Evolutionary conservation across 1,140 invertebrate species (phyloP), one percentile per base, ranked within the genome.

Genomic region (Zaprionus tsacasi): DNA sequence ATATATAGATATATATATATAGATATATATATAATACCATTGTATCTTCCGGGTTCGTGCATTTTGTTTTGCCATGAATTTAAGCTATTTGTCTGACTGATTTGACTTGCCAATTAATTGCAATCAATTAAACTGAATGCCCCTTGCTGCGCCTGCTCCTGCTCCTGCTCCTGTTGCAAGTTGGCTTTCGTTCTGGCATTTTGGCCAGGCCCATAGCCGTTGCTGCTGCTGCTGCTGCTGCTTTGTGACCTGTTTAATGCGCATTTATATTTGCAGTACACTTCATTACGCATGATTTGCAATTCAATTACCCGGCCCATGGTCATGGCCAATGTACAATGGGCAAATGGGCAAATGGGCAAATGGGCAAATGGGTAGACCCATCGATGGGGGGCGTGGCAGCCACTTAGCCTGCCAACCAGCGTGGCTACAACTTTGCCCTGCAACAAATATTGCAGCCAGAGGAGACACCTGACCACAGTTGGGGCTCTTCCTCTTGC

Each of bases 211-310:
- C 17, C 15, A 33, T 56, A 15, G 21, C 21, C 17, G 57, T 13
- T 27, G 48, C 6, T 30, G 27, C 27, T 38, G 52, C 54, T 15
- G 45, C 45, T 71, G 59, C 12, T 56, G 69, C n/a, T 56, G 15
- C 10, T 76, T 69, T 65, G 67, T 60, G 64, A 40, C 27, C 60
- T 59, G 76, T 56, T 78, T 74, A 78, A 78, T 78, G 65, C 58
- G 63, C 72, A 66, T 73, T 79, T 76, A 81, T 81, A 81, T 85
- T 86, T 81, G 82, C 78, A 63, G 61, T 85, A 70, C 78, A 88
- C 85, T 88, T 81, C 74, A 88, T 89, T 89, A 83, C 80, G 80
- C 83, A 72, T 83, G 79, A 89, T 89, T 88, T 89, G 85, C 85
- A 88, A 88, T 89, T 88, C 85, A 88, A 88, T 88, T 88, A 89